Percentiles rank a stretch among this genome's conserved stretches.
Conservation (phyloP, 2,888 invertebrate species). For the Oithona nana region DNA sequence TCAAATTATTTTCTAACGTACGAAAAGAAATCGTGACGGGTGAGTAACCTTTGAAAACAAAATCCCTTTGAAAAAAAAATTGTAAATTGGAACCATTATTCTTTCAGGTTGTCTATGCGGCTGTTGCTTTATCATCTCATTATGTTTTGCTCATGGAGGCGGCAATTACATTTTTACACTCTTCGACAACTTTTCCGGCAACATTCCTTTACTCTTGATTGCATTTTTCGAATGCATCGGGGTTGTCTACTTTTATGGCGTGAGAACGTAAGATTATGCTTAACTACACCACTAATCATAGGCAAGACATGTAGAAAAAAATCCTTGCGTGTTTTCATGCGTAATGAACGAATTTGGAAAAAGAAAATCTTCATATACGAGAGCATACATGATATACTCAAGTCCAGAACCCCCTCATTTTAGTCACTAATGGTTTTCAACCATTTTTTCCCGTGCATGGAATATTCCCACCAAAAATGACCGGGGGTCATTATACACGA, state of each 20-base stretch:
- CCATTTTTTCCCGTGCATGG: too few relatives aligned
- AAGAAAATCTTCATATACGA: background rate
- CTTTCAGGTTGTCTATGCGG: conserved; percentile 54
- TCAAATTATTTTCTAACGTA: conserved; percentile 77
- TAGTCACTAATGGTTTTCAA: too few relatives aligned
- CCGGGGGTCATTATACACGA: too few relatives aligned
- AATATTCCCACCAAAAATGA: too few relatives aligned
- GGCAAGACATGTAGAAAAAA: too few relatives aligned
- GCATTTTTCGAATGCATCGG: conserved; percentile 80
- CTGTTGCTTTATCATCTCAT: conserved; percentile 59
- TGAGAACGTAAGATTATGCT: conserved; percentile 50
- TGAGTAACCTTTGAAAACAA: conserved; percentile 25
- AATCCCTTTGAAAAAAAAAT: too few relatives aligned
- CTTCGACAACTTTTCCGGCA: conserved; percentile 84
- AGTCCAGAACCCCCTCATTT: too few relatives aligned
- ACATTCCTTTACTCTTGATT: conserved; percentile 73
- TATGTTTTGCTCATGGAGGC: conserved; percentile 77
- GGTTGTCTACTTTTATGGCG: conserved; percentile 81
- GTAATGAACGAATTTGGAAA: background rate
- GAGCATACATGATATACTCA: too few relatives aligned
- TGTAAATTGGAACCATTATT: too few relatives aligned
- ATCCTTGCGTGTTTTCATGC: background rate
- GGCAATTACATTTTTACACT: conserved; percentile 83
- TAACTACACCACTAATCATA: background rate
- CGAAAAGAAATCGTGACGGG: conserved; percentile 74